These are phyloP conservation scores for Stomatorhinus walkeri DNA, from an alignment of 2,797 vertebrate genomes.

Conservation along the genomic window DNA sequence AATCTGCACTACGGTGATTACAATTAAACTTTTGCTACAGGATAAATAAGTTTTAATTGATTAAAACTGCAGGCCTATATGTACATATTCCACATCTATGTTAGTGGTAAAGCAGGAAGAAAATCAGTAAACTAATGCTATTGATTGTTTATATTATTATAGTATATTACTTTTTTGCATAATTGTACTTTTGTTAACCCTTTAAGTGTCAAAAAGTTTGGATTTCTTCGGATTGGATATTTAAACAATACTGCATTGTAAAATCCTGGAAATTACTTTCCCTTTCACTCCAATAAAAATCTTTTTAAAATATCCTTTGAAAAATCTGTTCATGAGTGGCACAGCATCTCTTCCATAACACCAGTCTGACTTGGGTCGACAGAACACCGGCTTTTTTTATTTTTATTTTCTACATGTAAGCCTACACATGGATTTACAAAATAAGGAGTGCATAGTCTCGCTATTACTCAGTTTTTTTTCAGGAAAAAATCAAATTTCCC, in stretches of 20 bases:
- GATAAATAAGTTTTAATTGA: neutral
- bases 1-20: neutral
- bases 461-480: too few species aligned
- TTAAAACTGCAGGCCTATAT: neutral
- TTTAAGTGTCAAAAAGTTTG: neutral
- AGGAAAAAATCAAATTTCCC: neutral
- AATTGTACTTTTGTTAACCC: neutral
- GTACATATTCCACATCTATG: neutral
- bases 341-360: neutral
- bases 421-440: neutral
- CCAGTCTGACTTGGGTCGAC: neutral
- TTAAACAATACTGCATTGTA: neutral
- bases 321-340: neutral
- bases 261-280: neutral
- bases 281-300: neutral
- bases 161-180: neutral
- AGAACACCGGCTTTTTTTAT: neutral
- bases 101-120: neutral
- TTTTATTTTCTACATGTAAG: neutral
- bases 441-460: neutral
- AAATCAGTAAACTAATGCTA: neutral
- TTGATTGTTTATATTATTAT: neutral
- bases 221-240: neutral
- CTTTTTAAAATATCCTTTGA: neutral
- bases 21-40: neutral